Conservation (phyloP, 1,140 invertebrate species). For the Sycophaga agraensis region DNA sequence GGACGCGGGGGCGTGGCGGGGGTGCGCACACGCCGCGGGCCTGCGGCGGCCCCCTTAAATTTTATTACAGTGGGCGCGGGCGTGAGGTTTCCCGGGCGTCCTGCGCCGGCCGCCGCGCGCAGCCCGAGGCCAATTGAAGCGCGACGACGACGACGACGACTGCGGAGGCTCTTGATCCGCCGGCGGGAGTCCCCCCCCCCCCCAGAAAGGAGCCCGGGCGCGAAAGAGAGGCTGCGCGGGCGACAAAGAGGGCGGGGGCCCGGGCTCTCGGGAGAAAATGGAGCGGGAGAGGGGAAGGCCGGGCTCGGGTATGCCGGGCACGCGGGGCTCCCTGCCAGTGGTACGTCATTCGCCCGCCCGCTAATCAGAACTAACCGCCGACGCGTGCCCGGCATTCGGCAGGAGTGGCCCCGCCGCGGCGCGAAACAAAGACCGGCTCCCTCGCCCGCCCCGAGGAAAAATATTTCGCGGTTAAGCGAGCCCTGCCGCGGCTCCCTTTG, state of each 20-base stretch:
- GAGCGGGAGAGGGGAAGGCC: slow-evolving; percentile 25
- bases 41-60: not conserved
- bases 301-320: slow-evolving; percentile 50
- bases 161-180: too few relatives aligned
- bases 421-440: slow-evolving; percentile 37
- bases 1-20: not conserved
- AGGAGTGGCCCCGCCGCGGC: slow-evolving; percentile 30
- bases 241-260: not conserved
- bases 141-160: slow-evolving; percentile 24
- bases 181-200: too few relatives aligned
- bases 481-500: too few relatives aligned
- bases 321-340: slow-evolving; percentile 50
- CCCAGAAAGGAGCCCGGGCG: not conserved
- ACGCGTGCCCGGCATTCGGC: slow-evolving; percentile 49
- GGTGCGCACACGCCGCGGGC: not conserved
- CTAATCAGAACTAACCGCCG: slow-evolving; percentile 59
- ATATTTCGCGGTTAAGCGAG: too few relatives aligned
- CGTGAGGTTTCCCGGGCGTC: too few relatives aligned
- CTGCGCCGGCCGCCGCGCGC: slow-evolving; percentile 8
- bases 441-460: too few relatives aligned
- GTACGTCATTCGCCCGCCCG: slow-evolving; percentile 57
- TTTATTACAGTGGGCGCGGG: slow-evolving; percentile 4
- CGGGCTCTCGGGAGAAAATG: not conserved
- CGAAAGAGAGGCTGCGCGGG: not conserved
- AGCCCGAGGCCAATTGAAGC: slow-evolving; percentile 23